These are phyloP conservation scores for Mythimna loreyi DNA, from an alignment of 2,888 invertebrate species.

Conservation along the genomic window DNA sequence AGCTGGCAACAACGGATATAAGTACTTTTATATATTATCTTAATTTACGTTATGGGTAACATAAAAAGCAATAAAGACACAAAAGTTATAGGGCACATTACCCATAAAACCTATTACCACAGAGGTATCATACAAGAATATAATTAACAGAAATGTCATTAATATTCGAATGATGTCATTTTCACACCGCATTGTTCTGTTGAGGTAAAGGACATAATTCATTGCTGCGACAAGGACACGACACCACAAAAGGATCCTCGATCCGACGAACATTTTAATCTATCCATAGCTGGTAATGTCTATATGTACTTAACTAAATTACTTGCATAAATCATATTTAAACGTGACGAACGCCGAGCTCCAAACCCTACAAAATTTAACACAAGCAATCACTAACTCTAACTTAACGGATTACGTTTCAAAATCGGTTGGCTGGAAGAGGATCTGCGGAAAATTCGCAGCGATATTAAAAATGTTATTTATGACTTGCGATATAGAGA, in stretches of 20 bases:
- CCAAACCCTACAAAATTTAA: slow-evolving; percentile 65
- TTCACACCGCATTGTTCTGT: slow-evolving; percentile 50
- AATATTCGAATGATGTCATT: slow-evolving; percentile 58
- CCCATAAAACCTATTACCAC: slow-evolving; percentile 34
- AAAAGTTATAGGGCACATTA: slow-evolving; percentile 25
- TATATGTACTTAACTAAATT: slow-evolving; percentile 90
- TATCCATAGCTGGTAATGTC: slow-evolving; percentile 85
- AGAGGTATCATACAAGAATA: slow-evolving; percentile 39
- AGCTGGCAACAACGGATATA: slow-evolving; percentile 21
- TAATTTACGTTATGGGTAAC: slow-evolving; percentile 11
- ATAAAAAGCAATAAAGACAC: slow-evolving; percentile 43
- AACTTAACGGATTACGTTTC: slow-evolving; percentile 62
- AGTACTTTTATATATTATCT: slow-evolving; percentile 18
- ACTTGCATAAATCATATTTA: slow-evolving; percentile 91
- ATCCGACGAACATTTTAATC: slow-evolving; percentile 85
- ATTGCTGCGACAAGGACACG: slow-evolving; percentile 68
- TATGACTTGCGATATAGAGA: slow-evolving; percentile 67
- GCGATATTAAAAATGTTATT: slow-evolving; percentile 68
- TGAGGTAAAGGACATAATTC: slow-evolving; percentile 73
- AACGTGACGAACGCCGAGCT: slow-evolving; percentile 85
- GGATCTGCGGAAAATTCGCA: slow-evolving; percentile 50
- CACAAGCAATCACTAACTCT: slow-evolving; percentile 71
- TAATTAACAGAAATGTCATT: slow-evolving; percentile 56
- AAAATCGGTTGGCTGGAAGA: slow-evolving; percentile 58
- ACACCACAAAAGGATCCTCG: slow-evolving; percentile 75